Evolutionary conservation across 1,140 invertebrate species (phyloP).

Genomic region (Aphis gossypii): DNA sequence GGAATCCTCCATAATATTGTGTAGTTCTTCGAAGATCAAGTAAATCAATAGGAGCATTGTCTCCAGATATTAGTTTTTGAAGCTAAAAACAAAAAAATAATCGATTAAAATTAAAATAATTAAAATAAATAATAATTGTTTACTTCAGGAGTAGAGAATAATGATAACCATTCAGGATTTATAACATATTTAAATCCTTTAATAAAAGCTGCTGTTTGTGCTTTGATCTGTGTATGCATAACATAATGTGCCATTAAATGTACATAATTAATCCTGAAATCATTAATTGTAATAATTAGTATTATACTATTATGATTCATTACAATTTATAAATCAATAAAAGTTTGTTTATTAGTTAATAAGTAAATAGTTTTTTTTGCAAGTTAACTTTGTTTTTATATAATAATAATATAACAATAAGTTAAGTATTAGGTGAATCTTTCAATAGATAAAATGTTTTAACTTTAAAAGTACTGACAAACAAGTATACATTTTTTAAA

Average conservation of each 20-base stretch:
- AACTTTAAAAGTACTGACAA: too few relatives aligned
- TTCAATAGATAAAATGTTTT: too few relatives aligned
- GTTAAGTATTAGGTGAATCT: background rate
- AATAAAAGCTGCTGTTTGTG: slow-evolving; percentile 96
- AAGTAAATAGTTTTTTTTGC: background rate
- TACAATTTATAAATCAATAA: background rate
- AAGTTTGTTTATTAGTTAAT: background rate
- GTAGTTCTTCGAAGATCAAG: slow-evolving; percentile 90
- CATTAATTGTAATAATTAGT: slow-evolving; percentile 60
- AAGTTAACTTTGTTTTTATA: too few relatives aligned
- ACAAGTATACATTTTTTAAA: too few relatives aligned
- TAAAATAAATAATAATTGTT: background rate
- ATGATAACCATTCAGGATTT: slow-evolving; percentile 90
- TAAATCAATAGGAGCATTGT: slow-evolving; percentile 89
- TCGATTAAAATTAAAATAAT: slow-evolving; percentile 32
- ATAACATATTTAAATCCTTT: slow-evolving; percentile 95
- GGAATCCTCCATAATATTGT: slow-evolving; percentile 99
- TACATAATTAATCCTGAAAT: slow-evolving; percentile 89
- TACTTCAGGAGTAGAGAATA: slow-evolving; percentile 97
- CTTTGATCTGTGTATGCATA: slow-evolving; percentile 95
- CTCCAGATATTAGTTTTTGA: slow-evolving; percentile 88
- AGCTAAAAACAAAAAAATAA: slow-evolving; percentile 67
- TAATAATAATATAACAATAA: background rate
- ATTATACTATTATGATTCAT: slow-evolving; percentile 60
- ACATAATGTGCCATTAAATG: slow-evolving; percentile 98